Evolutionary conservation across 2,113 vertebrate species (phyloP), one percentile per base, ranked within the genome.

Genomic region (Pachycephala philippinensis): DNA sequence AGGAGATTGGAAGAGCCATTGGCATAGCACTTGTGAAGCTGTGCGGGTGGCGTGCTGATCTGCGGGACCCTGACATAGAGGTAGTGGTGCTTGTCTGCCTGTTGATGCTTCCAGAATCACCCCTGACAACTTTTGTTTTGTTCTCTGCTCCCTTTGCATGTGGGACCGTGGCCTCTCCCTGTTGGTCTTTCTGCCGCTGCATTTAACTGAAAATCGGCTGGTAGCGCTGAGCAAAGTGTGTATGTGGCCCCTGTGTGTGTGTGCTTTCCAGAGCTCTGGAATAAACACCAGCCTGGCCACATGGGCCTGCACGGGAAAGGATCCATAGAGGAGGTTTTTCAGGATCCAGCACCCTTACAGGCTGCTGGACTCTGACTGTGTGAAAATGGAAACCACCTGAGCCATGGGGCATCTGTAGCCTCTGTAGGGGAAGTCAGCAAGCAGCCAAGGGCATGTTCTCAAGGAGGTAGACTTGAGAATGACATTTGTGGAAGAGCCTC

Each of bases 61-160:
- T 99, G 87, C 98, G 98, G 95, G 97, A 98, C 64, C 99, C 99
- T 5, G 60, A 97, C 56, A 53, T 99, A 45, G 99, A 99, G 99
- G 99, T 99, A 98, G 31, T 40, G 60, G 26, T 79, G 4, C 37
- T 69, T 18, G 5, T 59, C 45, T 91, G 60, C 56, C n/a, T 81
- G 3, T 31, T 52, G 42, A 10, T 70, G 49, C 63, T 95, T 59
- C 84, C 49, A 69, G 66, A 87, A 30, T 74, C 64, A 56, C 7
- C 42, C 2, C 20, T 9, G 1, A 6, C 50, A 31, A 45, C 57
- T 63, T 39, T 24, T 44, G 5, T 28, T 56, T 31, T 33, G 54
- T 84, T 56, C 30, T 59, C 27, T 10, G 4, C 11, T 78, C 31
- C n/a, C 44, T 61, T 71, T 30, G 17, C 18, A 7, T 1, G 0